Base-by-base conservation (phyloP, 2,888 invertebrate species). In the Tuberolachnus salignus region DNA sequence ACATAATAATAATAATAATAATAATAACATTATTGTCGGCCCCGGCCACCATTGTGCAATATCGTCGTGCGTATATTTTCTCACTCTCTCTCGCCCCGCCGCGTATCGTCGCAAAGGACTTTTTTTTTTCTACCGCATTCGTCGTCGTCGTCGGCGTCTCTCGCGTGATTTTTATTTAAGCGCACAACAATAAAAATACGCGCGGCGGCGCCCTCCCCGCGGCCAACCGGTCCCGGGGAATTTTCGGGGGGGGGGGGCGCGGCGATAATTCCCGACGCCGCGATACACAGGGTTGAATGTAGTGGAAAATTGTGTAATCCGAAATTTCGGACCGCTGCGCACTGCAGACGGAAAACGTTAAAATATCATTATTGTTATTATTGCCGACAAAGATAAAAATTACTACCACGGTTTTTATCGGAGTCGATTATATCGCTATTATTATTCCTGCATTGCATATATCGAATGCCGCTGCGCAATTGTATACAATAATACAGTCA, bases 281-380 rank as follows among this genome's bases (percentile, higher is more conserved):
- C 64, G 19, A n/a, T 66, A 69, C 67, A 75, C 63, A 34, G 75
- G 67, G 67, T 78, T 78, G 75, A 78, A 78, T 69, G 75, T 78
- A 78, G 46, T 49, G 75, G 75, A 78, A 78, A 78, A 78, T 78
- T 69, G 75, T 78, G 75, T 67, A 78, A 78, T 73, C 51, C 19
- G 63, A 73, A 70, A 3, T 73, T 63, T 51, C 51, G 42, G 19
- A 23, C n/a, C 59, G 1, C 46, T 34, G 34, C 34, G 34, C 34
- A 4, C 34, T 6, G 34, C 34, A 6, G 6, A 34, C 34, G 34
- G n/a, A n/a, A n/a, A n/a, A n/a, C 34, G 34, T 34, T 34, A 34
- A 34, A 34, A 34, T 34, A 6, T 34, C 3, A 4, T 34, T 34
- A 34, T 34, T 34, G 34, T 34, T 34, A 34, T 34, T 34, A 34